A percentile compares a stretch with the other conserved stretches of the same genome.
phyloP scores from a whole-genome alignment of 2,888 invertebrate genomes.

The Leptinotarsa rubiginosa region DNA sequence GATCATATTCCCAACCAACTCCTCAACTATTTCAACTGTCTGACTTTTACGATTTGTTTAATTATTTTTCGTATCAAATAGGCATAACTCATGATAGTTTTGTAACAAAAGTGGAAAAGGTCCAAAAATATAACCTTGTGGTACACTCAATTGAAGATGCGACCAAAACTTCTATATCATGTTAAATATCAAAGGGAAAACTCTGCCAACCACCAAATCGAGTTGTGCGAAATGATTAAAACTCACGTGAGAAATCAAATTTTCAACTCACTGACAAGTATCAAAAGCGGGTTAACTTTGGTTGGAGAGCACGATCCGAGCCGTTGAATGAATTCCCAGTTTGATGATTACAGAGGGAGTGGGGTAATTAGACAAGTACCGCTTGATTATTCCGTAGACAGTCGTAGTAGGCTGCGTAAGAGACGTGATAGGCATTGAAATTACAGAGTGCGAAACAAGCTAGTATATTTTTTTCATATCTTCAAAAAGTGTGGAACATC shows the following conservation, averaged over 20 bases:
- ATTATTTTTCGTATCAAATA: too few relatives aligned
- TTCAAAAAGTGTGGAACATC: neutral
- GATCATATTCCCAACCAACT: too few relatives aligned
- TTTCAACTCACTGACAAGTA: neutral
- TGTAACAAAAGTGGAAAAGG: too few relatives aligned
- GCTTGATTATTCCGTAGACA: conserved; percentile 15
- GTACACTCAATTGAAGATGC: too few relatives aligned
- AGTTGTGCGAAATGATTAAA: neutral
- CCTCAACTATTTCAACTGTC: too few relatives aligned
- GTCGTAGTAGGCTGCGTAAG: conserved; percentile 15
- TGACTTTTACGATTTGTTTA: too few relatives aligned
- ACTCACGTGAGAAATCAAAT: neutral
- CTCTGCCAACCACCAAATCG: neutral
- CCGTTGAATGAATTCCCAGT: conserved; percentile 15
- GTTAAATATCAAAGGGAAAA: too few relatives aligned
- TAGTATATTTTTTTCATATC: conserved; percentile 6
- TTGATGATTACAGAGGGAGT: conserved; percentile 16
- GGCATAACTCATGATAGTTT: too few relatives aligned
- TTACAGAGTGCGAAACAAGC: neutral
- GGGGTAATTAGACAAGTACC: conserved; percentile 16
- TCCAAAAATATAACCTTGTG: too few relatives aligned
- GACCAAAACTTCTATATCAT: too few relatives aligned
- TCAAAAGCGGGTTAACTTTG: conserved; percentile 12
- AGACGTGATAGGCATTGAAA: conserved; percentile 11
- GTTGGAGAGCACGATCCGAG: conserved; percentile 7